Conservation (phyloP, 2,113 vertebrate genomes). For the Myrmecobius fasciatus region DNA sequence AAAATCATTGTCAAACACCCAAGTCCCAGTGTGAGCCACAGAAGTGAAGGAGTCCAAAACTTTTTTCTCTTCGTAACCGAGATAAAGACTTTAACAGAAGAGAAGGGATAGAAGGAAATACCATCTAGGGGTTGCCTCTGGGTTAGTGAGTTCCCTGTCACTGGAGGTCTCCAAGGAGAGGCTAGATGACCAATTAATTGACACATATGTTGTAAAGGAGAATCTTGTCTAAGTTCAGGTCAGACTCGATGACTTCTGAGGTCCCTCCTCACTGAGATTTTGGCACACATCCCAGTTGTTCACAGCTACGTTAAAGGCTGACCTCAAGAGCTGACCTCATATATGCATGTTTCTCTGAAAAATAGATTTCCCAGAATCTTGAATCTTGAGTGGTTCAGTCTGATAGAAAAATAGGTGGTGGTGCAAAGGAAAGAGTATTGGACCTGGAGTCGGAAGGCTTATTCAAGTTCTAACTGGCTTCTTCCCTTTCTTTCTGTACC, state of each 20-base stretch:
- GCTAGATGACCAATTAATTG: background rate
- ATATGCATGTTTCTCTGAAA: background rate
- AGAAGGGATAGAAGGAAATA: background rate
- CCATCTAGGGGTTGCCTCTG: background rate
- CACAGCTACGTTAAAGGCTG: background rate
- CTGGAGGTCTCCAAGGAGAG: background rate
- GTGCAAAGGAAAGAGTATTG: background rate
- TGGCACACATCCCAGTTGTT: background rate
- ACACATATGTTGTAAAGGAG: background rate
- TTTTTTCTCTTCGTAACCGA: conserved; percentile 71
- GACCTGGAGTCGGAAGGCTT: background rate
- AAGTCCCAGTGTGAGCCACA: conserved; percentile 38
- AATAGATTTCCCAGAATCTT: background rate
- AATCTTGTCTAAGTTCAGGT: background rate
- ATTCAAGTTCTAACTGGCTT: background rate
- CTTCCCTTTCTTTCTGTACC: background rate
- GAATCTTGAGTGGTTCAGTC: background rate
- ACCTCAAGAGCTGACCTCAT: background rate
- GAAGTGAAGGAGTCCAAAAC: conserved; percentile 52
- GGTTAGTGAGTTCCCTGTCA: background rate
- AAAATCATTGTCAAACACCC: conserved; percentile 70
- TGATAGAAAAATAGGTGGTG: background rate
- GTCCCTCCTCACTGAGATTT: background rate
- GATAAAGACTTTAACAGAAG: conserved; percentile 31
- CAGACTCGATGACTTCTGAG: background rate